These are phyloP conservation scores for Magallana nippona DNA, from an alignment of 2,888 invertebrate species.

Conservation along the genomic window DNA sequence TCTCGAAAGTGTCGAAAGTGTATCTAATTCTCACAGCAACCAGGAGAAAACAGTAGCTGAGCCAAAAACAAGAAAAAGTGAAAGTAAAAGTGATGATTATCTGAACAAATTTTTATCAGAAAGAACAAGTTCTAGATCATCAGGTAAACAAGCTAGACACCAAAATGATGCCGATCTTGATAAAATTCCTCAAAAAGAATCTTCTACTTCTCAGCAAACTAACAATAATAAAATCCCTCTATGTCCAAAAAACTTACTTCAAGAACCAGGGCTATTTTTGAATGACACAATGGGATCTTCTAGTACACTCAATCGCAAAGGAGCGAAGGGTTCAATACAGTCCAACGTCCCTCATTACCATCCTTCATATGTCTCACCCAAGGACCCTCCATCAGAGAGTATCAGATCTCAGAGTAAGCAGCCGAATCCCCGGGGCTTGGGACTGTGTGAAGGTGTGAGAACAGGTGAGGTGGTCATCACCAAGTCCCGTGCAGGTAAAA, in stretches of 20 bases:
- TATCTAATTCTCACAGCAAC: neutral
- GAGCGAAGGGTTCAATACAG: conserved; percentile 38
- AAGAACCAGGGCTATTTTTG: conserved; percentile 20
- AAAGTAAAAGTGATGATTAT: conserved; percentile 23
- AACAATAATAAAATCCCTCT: conserved; percentile 39
- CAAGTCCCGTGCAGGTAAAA: conserved; percentile 1
- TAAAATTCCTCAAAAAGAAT: conserved; percentile 46
- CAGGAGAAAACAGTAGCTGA: neutral
- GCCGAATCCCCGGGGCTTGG: conserved; percentile 3
- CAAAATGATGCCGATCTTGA: conserved; percentile 45
- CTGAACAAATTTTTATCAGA: conserved; percentile 17
- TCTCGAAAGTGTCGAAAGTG: conserved; percentile 8
- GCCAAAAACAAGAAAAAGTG: neutral
- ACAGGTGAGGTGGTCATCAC: conserved; percentile 35
- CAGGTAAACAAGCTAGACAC: conserved; percentile 16
- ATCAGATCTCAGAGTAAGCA: conserved; percentile 2
- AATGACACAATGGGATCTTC: conserved; percentile 17
- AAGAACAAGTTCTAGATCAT: neutral
- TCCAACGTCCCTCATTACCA: conserved; percentile 45
- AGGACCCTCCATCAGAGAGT: conserved; percentile 15
- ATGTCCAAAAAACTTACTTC: conserved; percentile 41
- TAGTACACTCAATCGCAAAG: neutral
- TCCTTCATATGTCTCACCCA: conserved; percentile 16
- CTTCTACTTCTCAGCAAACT: conserved; percentile 16
- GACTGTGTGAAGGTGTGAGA: conserved; percentile 35